These are phyloP conservation scores for Sebastes matsubarae DNA, from an alignment of 2,797 vertebrate species.

Conservation along the genomic window DNA sequence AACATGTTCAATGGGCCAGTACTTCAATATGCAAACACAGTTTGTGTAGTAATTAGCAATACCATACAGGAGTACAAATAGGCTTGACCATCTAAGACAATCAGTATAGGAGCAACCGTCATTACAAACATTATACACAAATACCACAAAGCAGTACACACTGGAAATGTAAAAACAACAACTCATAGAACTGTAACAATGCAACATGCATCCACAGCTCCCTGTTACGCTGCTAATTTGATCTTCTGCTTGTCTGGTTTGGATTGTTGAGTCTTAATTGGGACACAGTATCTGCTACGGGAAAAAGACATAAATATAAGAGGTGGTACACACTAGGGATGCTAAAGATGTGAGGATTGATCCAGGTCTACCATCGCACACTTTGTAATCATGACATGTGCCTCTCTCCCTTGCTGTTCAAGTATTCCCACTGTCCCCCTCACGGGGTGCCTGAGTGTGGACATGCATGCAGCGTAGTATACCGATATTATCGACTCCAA, in stretches of 20 bases:
- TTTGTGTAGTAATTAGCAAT: constrained; percentile 25
- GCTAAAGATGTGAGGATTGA: background rate
- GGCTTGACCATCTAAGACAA: constrained; percentile 10
- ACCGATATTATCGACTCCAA: background rate
- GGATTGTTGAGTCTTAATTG: background rate
- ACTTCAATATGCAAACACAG: constrained; percentile 7
- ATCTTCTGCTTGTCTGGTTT: background rate
- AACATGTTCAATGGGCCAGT: background rate
- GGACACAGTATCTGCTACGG: background rate
- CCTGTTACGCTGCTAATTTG: background rate
- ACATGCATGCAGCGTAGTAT: constrained; percentile 1
- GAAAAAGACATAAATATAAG: background rate
- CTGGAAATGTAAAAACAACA: too few relatives aligned
- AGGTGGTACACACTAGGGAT: background rate
- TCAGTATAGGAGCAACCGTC: constrained; percentile 9
- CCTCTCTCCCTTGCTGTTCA: background rate
- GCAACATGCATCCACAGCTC: background rate
- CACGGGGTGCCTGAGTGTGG: background rate
- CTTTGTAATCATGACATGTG: constrained; percentile 2
- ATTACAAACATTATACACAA: background rate
- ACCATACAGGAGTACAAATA: constrained; percentile 19
- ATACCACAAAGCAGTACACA: background rate
- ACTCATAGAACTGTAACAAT: background rate
- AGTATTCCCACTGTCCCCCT: background rate
- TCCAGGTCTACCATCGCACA: background rate